Base-by-base conservation (phyloP, 1,140 invertebrate genomes). In the Conus ventricosus region DNA sequence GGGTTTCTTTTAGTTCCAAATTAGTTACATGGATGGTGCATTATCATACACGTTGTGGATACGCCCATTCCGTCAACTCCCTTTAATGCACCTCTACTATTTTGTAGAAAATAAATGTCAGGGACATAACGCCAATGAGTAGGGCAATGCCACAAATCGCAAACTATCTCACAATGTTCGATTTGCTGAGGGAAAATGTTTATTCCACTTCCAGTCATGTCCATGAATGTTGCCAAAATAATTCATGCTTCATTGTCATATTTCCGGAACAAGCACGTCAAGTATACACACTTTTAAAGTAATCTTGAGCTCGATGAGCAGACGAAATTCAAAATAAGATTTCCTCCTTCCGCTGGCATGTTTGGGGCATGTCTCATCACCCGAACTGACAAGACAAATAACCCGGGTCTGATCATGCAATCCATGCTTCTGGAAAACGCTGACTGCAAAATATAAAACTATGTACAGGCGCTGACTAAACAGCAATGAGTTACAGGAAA, bases 301-400 rank as follows among this genome's bases (percentile, higher is more conserved):
- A 23, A 71, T 11, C 20, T 17, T 6, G 20, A 17, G 7, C 20
- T 15, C 57, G 57, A 60, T 60, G 82, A 84, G 82, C 82, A 84
- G 82, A 84, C 82, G 82, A 84, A n/a, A 60, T 17, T 71, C 39
- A 39, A 39, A 39, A n/a, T 53, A n/a, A 57, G 4, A 80, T 87
- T 75, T 75, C 85, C 55, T 75, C 85, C 80, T 87, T 51, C 51
- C 15, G 51, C 54, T 78, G 54, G 85, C 85, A 80, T 87, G 85
- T 87, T 87, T 78, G 71, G 85, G 54, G 75, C 85, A 84, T 87
- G 85, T 87, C 75, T 78, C 75, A 54, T 23, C 80, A 81, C 5
- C 23, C 15, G 20, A 71, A 71, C 4, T 20, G 67, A 71, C 67
- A 71, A 23, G 67, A 71, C 7, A 71, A 71, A 23, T n/a, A 71